These are phyloP conservation scores for Cebidichthys violaceus DNA, from an alignment of 2,113 vertebrate species.

Conservation along the genomic window DNA sequence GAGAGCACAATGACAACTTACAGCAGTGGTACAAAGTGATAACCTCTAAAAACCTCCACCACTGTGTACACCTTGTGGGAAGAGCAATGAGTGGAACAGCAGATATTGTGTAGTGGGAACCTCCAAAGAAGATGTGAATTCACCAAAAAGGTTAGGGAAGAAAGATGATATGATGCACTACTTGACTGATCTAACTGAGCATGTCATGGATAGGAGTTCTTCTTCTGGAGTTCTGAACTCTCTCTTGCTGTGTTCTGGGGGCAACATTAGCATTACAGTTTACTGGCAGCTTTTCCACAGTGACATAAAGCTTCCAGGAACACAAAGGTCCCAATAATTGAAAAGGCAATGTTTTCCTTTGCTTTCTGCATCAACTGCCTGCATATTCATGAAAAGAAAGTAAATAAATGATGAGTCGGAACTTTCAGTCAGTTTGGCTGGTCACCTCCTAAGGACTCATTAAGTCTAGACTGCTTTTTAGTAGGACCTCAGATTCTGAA, in stretches of 20 bases:
- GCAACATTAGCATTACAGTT: neutral
- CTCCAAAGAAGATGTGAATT: neutral
- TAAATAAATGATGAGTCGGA: constrained; percentile 7
- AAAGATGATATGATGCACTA: too few relatives aligned
- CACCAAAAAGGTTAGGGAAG: neutral
- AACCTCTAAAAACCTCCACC: neutral
- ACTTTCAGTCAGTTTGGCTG: neutral
- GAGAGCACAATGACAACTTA: too few relatives aligned
- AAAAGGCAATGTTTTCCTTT: neutral
- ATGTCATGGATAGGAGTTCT: too few relatives aligned
- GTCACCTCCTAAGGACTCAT: neutral
- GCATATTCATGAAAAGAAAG: constrained; percentile 6
- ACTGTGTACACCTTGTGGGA: neutral
- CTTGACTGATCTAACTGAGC: too few relatives aligned
- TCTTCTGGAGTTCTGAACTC: neutral
- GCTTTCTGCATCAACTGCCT: neutral
- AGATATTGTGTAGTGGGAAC: neutral
- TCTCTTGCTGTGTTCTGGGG: neutral
- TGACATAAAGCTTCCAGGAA: neutral
- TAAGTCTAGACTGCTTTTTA: neutral
- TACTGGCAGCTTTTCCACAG: neutral
- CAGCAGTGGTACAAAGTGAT: neutral
- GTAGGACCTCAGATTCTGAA: too few relatives aligned
- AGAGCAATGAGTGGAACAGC: neutral
- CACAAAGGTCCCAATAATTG: neutral